phyloP scores from a whole-genome alignment of 2,797 vertebrate genomes.

The Eremophila alpestris region DNA sequence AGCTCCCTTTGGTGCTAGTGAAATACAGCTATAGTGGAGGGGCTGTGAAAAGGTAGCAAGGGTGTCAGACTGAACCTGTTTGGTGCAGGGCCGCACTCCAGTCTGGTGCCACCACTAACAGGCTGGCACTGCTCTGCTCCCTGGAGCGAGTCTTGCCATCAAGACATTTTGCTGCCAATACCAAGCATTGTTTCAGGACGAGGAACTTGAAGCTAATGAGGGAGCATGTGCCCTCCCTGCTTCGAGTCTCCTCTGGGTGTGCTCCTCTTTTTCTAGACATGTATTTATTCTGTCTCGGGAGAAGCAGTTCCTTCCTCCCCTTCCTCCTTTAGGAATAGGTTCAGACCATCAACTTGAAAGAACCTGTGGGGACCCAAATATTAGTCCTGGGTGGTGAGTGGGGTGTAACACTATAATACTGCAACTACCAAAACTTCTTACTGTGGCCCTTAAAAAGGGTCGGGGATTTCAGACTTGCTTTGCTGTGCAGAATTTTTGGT shows the following conservation, averaged over 20 bases:
- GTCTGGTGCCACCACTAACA: neutral
- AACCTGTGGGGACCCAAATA: neutral
- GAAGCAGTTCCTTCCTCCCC: neutral
- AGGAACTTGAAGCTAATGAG: neutral
- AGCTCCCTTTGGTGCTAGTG: neutral
- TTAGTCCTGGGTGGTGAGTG: neutral
- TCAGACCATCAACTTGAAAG: neutral
- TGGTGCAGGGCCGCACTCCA: fast-evolving
- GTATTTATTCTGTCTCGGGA: neutral
- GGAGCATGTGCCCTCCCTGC: neutral
- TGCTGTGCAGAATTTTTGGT: neutral
- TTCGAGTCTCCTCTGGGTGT: fast-evolving
- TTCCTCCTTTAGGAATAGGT: neutral
- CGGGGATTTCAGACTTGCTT: neutral
- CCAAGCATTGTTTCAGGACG: neutral
- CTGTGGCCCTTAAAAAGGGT: neutral
- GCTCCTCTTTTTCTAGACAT: neutral
- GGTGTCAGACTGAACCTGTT: fast-evolving
- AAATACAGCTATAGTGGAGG: neutral
- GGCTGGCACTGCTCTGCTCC: neutral
- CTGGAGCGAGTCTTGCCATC: neutral
- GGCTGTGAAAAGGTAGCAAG: fast-evolving
- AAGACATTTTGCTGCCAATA: neutral
- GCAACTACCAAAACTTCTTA: neutral
- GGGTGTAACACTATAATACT: fast-evolving